phyloP scores from a whole-genome alignment of 1,140 invertebrate genomes.

The Pteromalus puparum region DNA sequence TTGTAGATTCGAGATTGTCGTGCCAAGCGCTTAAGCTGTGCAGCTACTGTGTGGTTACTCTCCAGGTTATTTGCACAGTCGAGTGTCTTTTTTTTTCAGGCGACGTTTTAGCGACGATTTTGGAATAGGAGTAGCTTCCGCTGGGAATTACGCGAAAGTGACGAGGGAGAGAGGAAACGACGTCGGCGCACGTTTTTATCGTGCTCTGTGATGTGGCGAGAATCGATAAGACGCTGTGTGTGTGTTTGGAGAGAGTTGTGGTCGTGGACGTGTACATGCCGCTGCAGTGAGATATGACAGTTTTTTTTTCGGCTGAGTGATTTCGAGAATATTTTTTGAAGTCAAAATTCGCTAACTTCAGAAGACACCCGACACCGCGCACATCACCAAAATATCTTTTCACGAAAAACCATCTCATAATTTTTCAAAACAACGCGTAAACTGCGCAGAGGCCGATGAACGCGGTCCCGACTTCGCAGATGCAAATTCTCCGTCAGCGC shows the following conservation, averaged over 20 bases:
- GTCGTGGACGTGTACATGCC: background rate
- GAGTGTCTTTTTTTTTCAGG: background rate
- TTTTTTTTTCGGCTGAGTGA: background rate
- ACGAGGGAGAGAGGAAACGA: background rate
- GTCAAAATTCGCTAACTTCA: too few species aligned
- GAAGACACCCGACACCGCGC: too few species aligned
- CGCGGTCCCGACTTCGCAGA: background rate
- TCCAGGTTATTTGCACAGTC: background rate
- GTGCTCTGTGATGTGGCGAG: background rate
- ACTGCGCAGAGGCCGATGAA: background rate
- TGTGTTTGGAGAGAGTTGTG: background rate
- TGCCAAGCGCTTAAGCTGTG: background rate
- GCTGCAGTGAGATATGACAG: background rate
- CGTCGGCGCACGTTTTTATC: conserved; percentile 20
- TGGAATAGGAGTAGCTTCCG: background rate
- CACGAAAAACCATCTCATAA: too few species aligned
- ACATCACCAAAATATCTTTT: too few species aligned
- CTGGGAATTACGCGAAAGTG: conserved; percentile 24
- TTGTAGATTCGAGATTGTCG: conserved; percentile 25
- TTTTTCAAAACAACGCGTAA: too few species aligned
- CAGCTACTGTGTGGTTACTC: background rate
- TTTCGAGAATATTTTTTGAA: too few species aligned
- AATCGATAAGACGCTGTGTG: background rate
- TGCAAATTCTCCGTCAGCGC: conserved; percentile 17
- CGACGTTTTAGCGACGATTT: background rate